phyloP scores from a whole-genome alignment of 2,888 invertebrate genomes.

The Taenaris catops region DNA sequence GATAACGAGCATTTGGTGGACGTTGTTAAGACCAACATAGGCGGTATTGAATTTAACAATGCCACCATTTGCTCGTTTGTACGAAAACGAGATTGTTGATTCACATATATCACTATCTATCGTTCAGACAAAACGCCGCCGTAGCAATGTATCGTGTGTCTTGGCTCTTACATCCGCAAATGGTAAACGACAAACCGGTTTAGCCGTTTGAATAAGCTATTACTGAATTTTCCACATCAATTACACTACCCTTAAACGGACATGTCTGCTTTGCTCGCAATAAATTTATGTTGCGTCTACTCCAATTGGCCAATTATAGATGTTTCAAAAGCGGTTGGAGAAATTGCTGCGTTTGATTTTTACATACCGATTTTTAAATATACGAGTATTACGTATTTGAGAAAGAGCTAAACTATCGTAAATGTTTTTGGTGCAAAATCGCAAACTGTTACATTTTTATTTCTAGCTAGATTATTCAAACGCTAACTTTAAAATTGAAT shows the following conservation, averaged over 20 bases:
- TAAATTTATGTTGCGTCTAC: slow-evolving; percentile 48
- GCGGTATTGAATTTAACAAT: too few species aligned
- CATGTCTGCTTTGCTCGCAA: slow-evolving; percentile 37
- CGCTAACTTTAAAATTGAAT: too few species aligned
- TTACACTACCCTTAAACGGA: slow-evolving; percentile 56
- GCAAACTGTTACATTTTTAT: too few species aligned
- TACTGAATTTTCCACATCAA: slow-evolving; percentile 64
- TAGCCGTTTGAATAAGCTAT: slow-evolving; percentile 60
- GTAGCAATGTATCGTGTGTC: background rate
- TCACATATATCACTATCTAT: too few species aligned
- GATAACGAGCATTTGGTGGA: too few species aligned
- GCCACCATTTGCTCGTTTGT: too few species aligned
- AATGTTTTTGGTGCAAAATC: too few species aligned
- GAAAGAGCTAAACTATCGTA: too few species aligned
- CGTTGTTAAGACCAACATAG: too few species aligned
- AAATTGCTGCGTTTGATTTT: slow-evolving; percentile 9
- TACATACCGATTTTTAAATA: slow-evolving; percentile 11
- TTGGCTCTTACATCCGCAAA: background rate
- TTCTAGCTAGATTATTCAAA: too few species aligned
- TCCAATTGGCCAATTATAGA: slow-evolving; percentile 39
- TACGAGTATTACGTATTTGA: too few species aligned
- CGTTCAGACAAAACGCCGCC: background rate
- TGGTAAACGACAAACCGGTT: slow-evolving; percentile 38
- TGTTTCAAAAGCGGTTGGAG: slow-evolving; percentile 20
- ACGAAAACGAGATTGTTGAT: too few species aligned